Evolutionary conservation across 2,888 invertebrate genomes (phyloP).

Genomic region (Sylvicola cinctus): DNA sequence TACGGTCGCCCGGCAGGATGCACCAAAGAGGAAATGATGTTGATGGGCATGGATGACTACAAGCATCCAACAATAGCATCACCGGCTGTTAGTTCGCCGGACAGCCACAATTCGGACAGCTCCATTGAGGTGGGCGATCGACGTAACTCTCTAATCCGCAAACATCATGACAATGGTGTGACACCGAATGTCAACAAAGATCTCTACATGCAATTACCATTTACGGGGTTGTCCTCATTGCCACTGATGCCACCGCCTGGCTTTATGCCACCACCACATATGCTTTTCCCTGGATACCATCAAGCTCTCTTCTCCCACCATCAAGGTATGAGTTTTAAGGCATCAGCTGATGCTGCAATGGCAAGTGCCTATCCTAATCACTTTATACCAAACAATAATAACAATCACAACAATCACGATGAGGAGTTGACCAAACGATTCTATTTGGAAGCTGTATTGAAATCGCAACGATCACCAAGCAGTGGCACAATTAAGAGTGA

Average conservation of each 20-base stretch:
- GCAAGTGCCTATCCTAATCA: constrained; percentile 17
- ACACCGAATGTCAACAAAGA: constrained; percentile 33
- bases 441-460: constrained; percentile 52
- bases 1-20: constrained; percentile 21
- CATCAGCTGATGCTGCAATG: constrained; percentile 1
- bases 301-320: constrained; percentile 32
- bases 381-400: constrained; percentile 25
- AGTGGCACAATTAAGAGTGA: too few relatives aligned
- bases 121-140: constrained; percentile 53
- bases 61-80: constrained; percentile 40
- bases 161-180: neutral
- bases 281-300: constrained; percentile 39
- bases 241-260: constrained; percentile 40
- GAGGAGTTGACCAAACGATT: constrained; percentile 49
- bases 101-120: constrained; percentile 64
- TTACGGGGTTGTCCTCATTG: constrained; percentile 38
- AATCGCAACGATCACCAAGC: constrained; percentile 38
- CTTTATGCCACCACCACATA: constrained; percentile 37
- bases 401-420: constrained; percentile 14
- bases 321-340: constrained; percentile 16
- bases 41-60: constrained; percentile 51
- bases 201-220: constrained; percentile 40
- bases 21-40: constrained; percentile 50
- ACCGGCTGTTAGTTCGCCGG: constrained; percentile 60
- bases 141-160: constrained; percentile 21